Base-by-base conservation (phyloP, 2,797 vertebrate genomes). In the Cossypha caffra region DNA sequence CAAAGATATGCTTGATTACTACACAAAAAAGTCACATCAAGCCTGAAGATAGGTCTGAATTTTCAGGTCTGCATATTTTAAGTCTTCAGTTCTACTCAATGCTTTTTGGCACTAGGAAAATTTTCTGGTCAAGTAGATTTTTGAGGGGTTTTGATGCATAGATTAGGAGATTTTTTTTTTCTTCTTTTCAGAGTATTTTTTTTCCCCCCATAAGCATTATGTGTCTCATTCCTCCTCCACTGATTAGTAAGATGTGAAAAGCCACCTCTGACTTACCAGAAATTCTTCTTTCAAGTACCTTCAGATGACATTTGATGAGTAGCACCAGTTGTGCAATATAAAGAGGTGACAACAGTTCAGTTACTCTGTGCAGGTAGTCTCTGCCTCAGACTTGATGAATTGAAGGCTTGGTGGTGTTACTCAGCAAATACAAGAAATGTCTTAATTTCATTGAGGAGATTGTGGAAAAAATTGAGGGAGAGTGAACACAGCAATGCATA, bases 11-110 rank as follows among this genome's bases (percentile, higher is more conserved):
- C 33, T 68, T 81, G 62, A 90, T 84, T 78, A 11, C 31, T 52
- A 26, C 26, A 35, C 43, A 47, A 68, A 76, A 64, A 83, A 38
- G 13, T 25, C 40, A 8, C 2, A 1, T 72, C 42, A 68, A 40
- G 77, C 9, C 43, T 90, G 69, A 57, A 86, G 55, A 51, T 43
- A 12, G 35, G 42, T 25, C 17, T 86, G 33, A 42, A 71, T 75
- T 88, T 78, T 83, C 54, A 81, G 16, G 6, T 74, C 52, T 76
- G 11, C 47, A 8, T 66, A 38, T 66, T 95, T 86, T 51, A 86
- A 68, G 5, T 59, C 42, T 59, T 35, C 37, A 45, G 20, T 88
- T 91, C 31, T 83, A 37, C 42, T 6, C 13, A 57, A 1, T 0
- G 0, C 5, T 66, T 2, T 85, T 63, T 61, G 6, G 16, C 31